Conservation (phyloP, 2,113 vertebrate species). For the Sinocyclocheilus anshuiensis region DNA sequence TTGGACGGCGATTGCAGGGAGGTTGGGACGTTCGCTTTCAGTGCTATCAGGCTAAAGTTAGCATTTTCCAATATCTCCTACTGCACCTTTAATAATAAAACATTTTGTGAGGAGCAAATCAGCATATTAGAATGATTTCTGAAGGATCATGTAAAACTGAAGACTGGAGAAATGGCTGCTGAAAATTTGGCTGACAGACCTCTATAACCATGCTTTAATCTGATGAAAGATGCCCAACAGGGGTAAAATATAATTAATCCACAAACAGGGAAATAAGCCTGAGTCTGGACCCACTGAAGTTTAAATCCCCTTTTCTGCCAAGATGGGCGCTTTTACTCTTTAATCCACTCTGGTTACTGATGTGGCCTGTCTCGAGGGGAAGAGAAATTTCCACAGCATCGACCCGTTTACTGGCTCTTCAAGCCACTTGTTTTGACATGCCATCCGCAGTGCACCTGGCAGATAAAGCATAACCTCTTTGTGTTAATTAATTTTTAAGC, state of each 20-base stretch:
- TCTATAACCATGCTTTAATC: constrained; percentile 35
- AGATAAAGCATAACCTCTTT: constrained; percentile 62
- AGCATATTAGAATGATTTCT: background rate
- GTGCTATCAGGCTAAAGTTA: no score
- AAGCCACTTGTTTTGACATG: constrained; percentile 33
- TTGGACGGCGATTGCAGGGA: no score
- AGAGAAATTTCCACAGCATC: constrained; percentile 43
- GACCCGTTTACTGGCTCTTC: constrained; percentile 28
- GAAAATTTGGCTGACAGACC: background rate
- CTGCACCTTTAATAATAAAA: no score
- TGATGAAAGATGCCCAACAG: constrained; percentile 44
- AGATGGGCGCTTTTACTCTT: constrained; percentile 48
- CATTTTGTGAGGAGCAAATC: background rate
- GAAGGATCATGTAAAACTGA: background rate
- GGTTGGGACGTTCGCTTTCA: no score
- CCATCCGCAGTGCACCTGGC: constrained; percentile 60
- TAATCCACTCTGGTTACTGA: constrained; percentile 69
- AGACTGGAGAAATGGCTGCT: background rate
- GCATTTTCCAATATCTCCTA: no score
- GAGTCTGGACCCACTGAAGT: constrained; percentile 54
- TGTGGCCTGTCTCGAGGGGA: constrained; percentile 63
- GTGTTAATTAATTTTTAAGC: constrained; percentile 47
- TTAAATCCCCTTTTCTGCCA: constrained; percentile 58
- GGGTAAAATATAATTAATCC: constrained; percentile 53
- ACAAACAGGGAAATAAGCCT: constrained; percentile 57